A percentile compares a stretch with the other conserved stretches of the same genome.
These are phyloP conservation scores for Chlorocebus sabaeus DNA, from an alignment of 2,113 vertebrate species.

Conservation along the genomic window DNA sequence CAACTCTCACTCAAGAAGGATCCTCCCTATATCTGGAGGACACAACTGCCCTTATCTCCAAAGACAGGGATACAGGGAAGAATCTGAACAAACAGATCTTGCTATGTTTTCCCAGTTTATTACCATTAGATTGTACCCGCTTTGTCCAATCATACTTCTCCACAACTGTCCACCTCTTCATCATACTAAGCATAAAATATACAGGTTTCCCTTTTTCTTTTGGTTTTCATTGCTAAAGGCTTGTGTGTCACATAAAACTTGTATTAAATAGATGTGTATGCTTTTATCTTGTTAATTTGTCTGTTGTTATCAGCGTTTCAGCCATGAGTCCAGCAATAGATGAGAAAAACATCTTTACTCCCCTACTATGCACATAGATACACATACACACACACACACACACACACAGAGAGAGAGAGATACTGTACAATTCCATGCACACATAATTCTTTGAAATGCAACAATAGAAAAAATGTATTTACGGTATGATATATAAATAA, in stretches of 20 bases:
- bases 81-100: neutral
- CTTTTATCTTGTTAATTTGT: neutral
- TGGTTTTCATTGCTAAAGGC: neutral
- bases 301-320: neutral
- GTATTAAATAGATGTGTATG: neutral
- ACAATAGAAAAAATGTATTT: neutral
- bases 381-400: too few species aligned
- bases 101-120: neutral
- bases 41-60: too few species aligned
- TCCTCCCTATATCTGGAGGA: neutral
- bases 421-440: neutral
- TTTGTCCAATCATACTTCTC: neutral
- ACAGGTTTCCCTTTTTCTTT: neutral
- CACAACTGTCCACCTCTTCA: too few species aligned
- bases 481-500: neutral
- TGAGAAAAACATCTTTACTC: neutral
- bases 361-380: too few species aligned
- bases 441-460: neutral
- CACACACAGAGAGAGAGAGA: too few species aligned
- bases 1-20: neutral
- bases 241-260: neutral
- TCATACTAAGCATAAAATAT: neutral
- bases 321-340: neutral
- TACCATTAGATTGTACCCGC: too few species aligned
- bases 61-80: neutral